These are phyloP conservation scores for Hypsibius dujardini DNA, from an alignment of 1,140 invertebrate genomes.

Conservation along the genomic window DNA sequence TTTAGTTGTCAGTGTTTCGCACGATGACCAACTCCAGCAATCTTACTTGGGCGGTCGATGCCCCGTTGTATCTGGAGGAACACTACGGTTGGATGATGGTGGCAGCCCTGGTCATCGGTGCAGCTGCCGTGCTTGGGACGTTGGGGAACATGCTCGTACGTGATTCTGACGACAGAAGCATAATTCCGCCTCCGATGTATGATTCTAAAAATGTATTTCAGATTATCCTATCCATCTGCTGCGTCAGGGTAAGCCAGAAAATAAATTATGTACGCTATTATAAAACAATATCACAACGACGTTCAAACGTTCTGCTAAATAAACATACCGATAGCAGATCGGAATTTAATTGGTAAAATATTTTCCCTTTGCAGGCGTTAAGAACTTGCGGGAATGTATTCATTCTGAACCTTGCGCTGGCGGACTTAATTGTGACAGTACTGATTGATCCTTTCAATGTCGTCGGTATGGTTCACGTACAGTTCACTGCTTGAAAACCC, in stretches of 20 bases:
- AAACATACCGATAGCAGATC: too few relatives aligned
- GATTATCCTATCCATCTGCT: conserved; percentile 7
- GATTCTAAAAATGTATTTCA: neutral
- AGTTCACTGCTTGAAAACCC: too few relatives aligned
- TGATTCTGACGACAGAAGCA: neutral
- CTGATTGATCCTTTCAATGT: conserved; percentile 6
- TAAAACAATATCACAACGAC: neutral
- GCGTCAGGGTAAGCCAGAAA: neutral
- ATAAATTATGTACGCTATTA: neutral
- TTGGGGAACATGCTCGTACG: conserved; percentile 4
- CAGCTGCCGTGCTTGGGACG: conserved; percentile 15
- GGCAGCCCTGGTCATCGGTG: neutral
- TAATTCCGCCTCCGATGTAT: too few relatives aligned
- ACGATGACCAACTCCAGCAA: too few relatives aligned
- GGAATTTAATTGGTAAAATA: too few relatives aligned
- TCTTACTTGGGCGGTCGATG: too few relatives aligned
- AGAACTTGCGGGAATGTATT: neutral
- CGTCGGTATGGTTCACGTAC: neutral
- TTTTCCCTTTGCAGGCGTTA: neutral
- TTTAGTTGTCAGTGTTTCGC: too few relatives aligned
- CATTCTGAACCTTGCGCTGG: neutral
- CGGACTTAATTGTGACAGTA: neutral
- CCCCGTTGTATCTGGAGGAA: too few relatives aligned
- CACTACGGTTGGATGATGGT: neutral
- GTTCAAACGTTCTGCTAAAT: neutral